Evolutionary conservation across 2,113 vertebrate species (phyloP), one percentile per base, ranked within the genome.

Genomic region (Lasiurus borealis): DNA sequence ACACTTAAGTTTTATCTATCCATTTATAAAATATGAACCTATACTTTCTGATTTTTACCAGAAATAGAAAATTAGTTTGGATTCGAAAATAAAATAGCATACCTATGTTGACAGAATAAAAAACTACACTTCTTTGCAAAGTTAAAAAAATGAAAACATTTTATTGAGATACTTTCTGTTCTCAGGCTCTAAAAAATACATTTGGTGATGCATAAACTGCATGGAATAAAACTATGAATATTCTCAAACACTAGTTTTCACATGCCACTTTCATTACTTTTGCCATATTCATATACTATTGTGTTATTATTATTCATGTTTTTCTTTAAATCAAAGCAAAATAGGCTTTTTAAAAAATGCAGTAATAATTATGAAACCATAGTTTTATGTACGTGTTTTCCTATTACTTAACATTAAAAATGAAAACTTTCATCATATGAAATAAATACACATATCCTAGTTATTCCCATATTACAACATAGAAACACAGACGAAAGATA

Each of bases 301-400:
- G 29, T 54, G 40, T 73, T 52, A 62, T 48, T 78, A 92, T 72
- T 40, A 85, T 91, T 69, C 8, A 71, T 10, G n/a, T 82, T 90
- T 91, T 95, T 90, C 76, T 94, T 75, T 78, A 90, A 88, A 44
- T 81, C 27, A 92, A 88, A 90, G 66, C 50, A 50, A 87, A 91
- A n/a, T 82, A 12, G 8, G 80, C 31, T 40, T 40, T 87, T 88
- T 57, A 8, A 46, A 84, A 84, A 76, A 50, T 6, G 14, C 16
- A 68, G n/a, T 40, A 86, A 76, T 34, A 88, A 34, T 76, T 36
- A 94, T 23, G 21, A 71, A 93, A 87, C 34, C n/a, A 90, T 7
- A 86, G 13, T 50, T 88, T 77, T 88, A 91, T 73, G 14, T 87
- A 73, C 9, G 71, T 34, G 90, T 40, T 71, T 92, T 50, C 15